Percentiles rank a stretch among this genome's conserved stretches.
Conservation (phyloP, 1,140 invertebrate species). For the Drosophila aff. region DNA sequence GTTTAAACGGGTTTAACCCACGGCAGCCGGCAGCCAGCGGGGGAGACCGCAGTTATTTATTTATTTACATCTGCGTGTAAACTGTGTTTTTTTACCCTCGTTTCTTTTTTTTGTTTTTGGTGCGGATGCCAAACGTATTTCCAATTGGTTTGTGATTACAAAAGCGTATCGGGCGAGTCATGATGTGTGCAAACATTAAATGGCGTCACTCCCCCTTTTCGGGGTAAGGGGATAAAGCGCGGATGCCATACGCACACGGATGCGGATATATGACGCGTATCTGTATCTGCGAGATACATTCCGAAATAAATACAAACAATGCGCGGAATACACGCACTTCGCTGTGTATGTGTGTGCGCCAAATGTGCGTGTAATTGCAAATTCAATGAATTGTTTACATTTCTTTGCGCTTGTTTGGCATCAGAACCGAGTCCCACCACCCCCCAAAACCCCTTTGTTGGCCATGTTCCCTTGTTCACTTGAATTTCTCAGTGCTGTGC, state of each 20-base stretch:
- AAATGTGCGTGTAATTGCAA: constrained; percentile 84
- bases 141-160: constrained; percentile 81
- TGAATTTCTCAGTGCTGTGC: constrained; percentile 31
- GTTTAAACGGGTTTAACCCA: constrained; percentile 35
- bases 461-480: constrained; percentile 68
- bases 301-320: constrained; percentile 71
- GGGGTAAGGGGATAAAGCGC: constrained; percentile 4
- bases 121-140: constrained; percentile 61
- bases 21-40: constrained; percentile 5
- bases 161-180: constrained; percentile 76
- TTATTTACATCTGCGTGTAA: constrained; percentile 56
- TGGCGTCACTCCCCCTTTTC: constrained; percentile 50
- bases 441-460: constrained; percentile 22
- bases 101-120: constrained; percentile 7
- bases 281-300: constrained; percentile 82
- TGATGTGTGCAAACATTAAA: constrained; percentile 82
- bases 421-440: constrained; percentile 20
- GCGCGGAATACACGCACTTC: constrained; percentile 74
- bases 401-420: constrained; percentile 80
- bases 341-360: constrained; percentile 55
- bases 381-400: constrained; percentile 84
- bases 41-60: constrained; percentile 43
- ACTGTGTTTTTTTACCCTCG: constrained; percentile 37
- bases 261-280: constrained; percentile 82
- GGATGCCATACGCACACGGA: constrained; percentile 62